Evolutionary conservation across 2,797 vertebrate species (phyloP).

Genomic region (Pantherophis vulpinus): DNA sequence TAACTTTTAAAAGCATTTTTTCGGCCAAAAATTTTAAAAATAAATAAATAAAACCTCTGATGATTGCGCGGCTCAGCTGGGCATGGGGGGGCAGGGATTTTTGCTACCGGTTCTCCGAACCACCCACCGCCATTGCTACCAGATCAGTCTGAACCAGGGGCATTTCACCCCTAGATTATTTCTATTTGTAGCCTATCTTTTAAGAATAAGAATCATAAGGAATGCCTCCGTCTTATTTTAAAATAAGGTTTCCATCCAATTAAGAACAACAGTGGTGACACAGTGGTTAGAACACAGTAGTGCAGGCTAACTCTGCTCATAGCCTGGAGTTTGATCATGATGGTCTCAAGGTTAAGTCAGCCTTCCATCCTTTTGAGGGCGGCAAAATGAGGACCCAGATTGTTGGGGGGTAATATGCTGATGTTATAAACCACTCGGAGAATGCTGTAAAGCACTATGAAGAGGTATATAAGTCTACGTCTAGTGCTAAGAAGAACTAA

Average conservation of each 20-base stretch:
- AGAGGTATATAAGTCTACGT: not conserved
- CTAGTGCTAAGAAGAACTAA: not conserved
- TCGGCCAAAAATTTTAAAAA: too few species aligned
- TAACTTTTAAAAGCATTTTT: too few species aligned
- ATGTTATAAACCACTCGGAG: not conserved
- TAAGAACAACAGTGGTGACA: not conserved
- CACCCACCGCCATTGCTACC: too few species aligned
- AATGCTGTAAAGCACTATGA: not conserved
- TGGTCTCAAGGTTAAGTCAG: not conserved
- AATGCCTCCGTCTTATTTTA: not conserved
- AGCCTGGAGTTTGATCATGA: not conserved
- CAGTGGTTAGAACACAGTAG: not conserved
- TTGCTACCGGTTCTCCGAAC: too few species aligned
- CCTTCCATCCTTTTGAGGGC: not conserved
- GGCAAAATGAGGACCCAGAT: not conserved
- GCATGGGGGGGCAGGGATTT: too few species aligned
- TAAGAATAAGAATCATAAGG: not conserved
- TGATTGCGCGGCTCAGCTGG: too few species aligned
- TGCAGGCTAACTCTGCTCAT: not conserved
- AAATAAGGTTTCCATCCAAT: not conserved
- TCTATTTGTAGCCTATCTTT: not conserved
- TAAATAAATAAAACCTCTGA: too few species aligned
- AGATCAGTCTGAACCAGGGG: too few species aligned
- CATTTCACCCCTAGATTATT: not conserved
- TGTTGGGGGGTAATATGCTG: not conserved